Conservation (phyloP, 2,797 vertebrate genomes). For the Pogoniulus pusillus region DNA sequence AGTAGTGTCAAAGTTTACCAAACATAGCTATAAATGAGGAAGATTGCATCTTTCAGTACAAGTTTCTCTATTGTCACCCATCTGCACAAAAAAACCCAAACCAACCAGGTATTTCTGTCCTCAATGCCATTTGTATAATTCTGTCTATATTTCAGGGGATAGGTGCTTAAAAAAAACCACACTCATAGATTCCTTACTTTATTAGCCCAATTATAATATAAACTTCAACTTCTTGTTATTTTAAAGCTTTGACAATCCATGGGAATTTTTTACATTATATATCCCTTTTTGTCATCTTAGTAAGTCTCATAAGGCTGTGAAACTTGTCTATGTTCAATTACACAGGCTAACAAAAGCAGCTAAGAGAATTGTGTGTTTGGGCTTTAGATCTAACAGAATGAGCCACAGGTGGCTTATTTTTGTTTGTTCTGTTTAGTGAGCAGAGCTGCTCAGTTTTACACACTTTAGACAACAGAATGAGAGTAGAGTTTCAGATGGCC, state of each 20-base stretch:
- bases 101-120: background rate
- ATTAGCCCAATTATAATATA: background rate
- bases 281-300: accelerated
- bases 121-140: background rate
- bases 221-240: background rate
- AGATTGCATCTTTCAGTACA: background rate
- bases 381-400: background rate
- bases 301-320: background rate
- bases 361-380: accelerated
- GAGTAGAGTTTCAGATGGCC: background rate
- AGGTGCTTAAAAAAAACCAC: background rate
- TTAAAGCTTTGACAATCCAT: background rate
- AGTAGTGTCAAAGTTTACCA: background rate
- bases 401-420: background rate
- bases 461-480: background rate
- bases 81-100: too few species aligned
- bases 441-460: background rate
- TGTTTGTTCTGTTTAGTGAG: background rate
- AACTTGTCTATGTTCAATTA: background rate
- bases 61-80: background rate
- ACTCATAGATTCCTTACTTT: background rate
- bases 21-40: background rate
- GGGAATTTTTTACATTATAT: background rate
- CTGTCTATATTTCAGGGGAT: background rate
- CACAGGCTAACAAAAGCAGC: background rate